Conservation (phyloP, 2,888 invertebrate genomes). For the Biston betularia region DNA sequence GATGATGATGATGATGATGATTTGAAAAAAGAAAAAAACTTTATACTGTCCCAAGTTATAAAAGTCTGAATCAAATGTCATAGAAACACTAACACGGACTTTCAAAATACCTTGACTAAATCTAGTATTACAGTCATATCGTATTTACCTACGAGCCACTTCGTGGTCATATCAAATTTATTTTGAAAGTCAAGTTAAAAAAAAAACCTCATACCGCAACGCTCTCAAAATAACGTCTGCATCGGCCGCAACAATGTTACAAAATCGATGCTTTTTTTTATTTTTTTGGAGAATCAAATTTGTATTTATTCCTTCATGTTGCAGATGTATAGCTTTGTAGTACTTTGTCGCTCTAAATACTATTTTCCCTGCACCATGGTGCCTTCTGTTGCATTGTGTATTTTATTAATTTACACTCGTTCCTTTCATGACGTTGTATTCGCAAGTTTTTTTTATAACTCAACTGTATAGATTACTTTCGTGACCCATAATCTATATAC, state of each 20-base stretch:
- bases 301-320: background rate
- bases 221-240: constrained; percentile 17
- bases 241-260: constrained; percentile 17
- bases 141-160: background rate
- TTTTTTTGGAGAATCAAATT: constrained; percentile 14
- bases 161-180: constrained; percentile 12
- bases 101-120: constrained; percentile 29
- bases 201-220: constrained; percentile 4
- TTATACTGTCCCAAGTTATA: background rate
- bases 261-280: constrained; percentile 11
- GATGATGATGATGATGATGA: too few relatives aligned
- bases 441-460: too few relatives aligned
- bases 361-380: too few relatives aligned
- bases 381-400: background rate
- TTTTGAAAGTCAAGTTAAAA: constrained; percentile 21
- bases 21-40: too few relatives aligned
- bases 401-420: background rate
- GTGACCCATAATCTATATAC: too few relatives aligned
- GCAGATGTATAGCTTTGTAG: background rate
- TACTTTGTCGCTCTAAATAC: background rate
- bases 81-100: constrained; percentile 7
- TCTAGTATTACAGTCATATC: constrained; percentile 17
- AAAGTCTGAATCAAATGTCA: constrained; percentile 13
- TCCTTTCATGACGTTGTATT: background rate
- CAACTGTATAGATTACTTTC: too few relatives aligned